A percentile compares a stretch with the other conserved stretches of the same genome.
Conservation (phyloP, 2,888 invertebrate species). For the Stenurella melanura region DNA sequence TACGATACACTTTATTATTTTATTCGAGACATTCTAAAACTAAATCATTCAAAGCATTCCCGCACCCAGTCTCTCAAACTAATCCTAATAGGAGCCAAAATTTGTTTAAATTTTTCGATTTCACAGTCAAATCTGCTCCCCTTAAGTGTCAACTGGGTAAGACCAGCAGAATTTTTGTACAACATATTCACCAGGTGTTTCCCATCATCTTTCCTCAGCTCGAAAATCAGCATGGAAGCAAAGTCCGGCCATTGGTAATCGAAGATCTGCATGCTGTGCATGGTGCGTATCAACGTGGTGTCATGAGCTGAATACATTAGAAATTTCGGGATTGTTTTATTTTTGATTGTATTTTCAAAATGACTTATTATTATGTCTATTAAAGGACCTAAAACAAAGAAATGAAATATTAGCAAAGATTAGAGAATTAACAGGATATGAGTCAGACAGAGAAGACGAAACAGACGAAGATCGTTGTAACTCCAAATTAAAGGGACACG, state of each 20-base stretch:
- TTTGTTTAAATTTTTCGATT: conserved; percentile 74
- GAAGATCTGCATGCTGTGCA: conserved; percentile 82
- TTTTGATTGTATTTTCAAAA: not conserved
- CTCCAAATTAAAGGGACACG: too few species aligned
- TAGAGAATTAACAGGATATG: too few species aligned
- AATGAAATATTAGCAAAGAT: too few species aligned
- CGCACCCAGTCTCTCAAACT: conserved; percentile 76
- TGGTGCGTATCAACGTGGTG: conserved; percentile 83
- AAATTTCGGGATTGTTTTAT: conserved; percentile 72
- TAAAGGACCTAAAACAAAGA: conserved; percentile 7
- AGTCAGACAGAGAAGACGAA: too few species aligned
- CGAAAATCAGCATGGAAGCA: conserved; percentile 81
- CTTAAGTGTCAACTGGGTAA: conserved; percentile 73
- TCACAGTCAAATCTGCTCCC: conserved; percentile 80
- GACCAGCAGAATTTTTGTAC: conserved; percentile 78
- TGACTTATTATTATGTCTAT: not conserved
- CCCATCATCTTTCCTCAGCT: conserved; percentile 74
- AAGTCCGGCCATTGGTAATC: conserved; percentile 82
- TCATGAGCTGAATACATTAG: conserved; percentile 89
- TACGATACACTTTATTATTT: not conserved
- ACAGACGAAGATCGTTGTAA: too few species aligned
- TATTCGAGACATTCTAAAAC: not conserved
- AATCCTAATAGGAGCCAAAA: conserved; percentile 77
- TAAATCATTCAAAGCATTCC: not conserved
- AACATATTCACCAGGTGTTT: conserved; percentile 69